Conservation (phyloP, 2,888 invertebrate genomes). For the Lithophane semibrunnea region DNA sequence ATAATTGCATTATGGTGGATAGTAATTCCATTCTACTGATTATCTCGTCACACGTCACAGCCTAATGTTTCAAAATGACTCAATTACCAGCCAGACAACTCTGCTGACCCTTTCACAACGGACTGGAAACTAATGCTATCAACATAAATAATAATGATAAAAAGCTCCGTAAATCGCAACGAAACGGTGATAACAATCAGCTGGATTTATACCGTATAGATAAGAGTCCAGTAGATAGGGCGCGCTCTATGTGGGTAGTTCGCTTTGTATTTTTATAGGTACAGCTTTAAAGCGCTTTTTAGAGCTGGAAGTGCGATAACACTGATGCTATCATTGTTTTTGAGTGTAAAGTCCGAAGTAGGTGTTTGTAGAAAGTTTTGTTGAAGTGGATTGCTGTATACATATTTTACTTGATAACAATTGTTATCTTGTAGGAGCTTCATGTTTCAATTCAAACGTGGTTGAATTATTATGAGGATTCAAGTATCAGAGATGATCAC, state of each 20-base stretch:
- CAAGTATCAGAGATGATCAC: background rate
- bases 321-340: slow-evolving; percentile 43
- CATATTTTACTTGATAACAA: background rate
- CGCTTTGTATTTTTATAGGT: slow-evolving; percentile 55
- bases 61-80: background rate
- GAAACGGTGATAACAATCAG: slow-evolving; percentile 58
- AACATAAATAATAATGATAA: slow-evolving; percentile 66
- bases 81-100: slow-evolving; percentile 1
- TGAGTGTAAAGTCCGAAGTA: slow-evolving; percentile 20
- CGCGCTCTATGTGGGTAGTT: slow-evolving; percentile 47
- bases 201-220: slow-evolving; percentile 61
- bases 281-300: slow-evolving; percentile 57
- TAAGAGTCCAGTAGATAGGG: slow-evolving; percentile 53
- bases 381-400: background rate
- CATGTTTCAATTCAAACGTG: background rate
- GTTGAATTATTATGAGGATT: no score
- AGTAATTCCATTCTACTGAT: background rate
- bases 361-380: slow-evolving; percentile 7
- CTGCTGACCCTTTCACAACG: slow-evolving; percentile 14
- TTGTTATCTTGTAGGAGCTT: background rate
- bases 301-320: slow-evolving; percentile 43
- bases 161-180: slow-evolving; percentile 60
- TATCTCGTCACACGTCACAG: background rate
- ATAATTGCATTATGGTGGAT: no score
- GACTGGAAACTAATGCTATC: slow-evolving; percentile 56